Base-by-base conservation (phyloP, 2,113 vertebrate genomes). In the Cyanistes caeruleus region DNA sequence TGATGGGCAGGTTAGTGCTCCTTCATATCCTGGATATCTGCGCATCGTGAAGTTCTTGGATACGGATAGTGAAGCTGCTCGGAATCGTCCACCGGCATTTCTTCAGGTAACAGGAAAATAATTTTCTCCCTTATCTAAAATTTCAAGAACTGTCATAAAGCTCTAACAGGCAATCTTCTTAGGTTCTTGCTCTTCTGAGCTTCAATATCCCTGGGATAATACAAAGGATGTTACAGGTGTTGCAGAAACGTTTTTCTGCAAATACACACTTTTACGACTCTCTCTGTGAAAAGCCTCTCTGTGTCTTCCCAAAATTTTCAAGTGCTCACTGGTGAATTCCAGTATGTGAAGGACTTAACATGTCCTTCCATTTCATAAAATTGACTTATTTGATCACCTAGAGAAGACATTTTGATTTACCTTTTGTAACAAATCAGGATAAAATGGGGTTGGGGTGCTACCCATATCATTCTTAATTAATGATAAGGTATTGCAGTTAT, bases 21-120 rank as follows among this genome's bases (percentile, higher is more conserved):
- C 99, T 3, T 99, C 99, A 0, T 99, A 99, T 94, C 99, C 99
- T 3, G 99, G 99, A 33, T 99, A 98, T 96, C 99, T 99, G 43
- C 98, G 99, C 51, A 98, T 99, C 5, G 99, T 99, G 70, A 99
- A 98, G 95, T 99, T 99, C 84, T 98, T 99, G 93, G 98, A 97
- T 35, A 97, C 98, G 41, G 97, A 89, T 25, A 97, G 98, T 9
- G 98, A 98, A 37, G 93, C 49, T 0, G 97, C 95, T 67, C 98
- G 96, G 48, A 98, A 96, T 89, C 98, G 97, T 28, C 99, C 99
- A 30, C 99, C 99, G 16, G 99, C 99, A 0, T 99, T 99, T 96
- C 98, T 99, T 84, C 99, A 99, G 99, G 99, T 99, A 98, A 98
- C 10, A 52, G 35, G 20, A 87, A 63, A 41, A 64, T 74, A 37